Base-by-base conservation (phyloP, 1,140 invertebrate species). In the Drosophila novamexicana region DNA sequence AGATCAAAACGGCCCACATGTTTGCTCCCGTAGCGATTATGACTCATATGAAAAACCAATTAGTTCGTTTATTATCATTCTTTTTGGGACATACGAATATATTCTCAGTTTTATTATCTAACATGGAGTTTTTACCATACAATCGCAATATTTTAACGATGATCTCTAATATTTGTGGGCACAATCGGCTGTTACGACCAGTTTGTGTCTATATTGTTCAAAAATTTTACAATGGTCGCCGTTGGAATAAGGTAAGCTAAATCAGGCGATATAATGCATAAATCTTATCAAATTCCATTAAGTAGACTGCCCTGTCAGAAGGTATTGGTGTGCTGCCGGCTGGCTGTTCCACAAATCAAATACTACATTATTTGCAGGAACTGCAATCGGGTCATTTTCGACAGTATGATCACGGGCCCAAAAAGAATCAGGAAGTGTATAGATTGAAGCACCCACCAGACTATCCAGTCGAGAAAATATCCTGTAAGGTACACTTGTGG, bases 11-110 rank as follows among this genome's bases (percentile, higher is more conserved):
- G 0, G 91, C 92, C 37, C 91, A 95, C 50, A 93, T 94, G 64
- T 91, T 96, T 22, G 95, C 94, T 1, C 95, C 95, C 0, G 93
- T 95, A 1, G 93, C 93, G 5, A 94, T 91, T 52, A 90, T 91
- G 85, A 76, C 62, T 2, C 64, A 91, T 14, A 53, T 91, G 78
- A 62, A 49, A 0, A 93, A 84, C 66, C 74, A 76, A 5, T 57
- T 93, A 9, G 81, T 93, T 0, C 69, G 68, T 16, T 1, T 71
- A 0, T 22, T 94, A 6, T 67, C 89, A 4, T 73, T 67, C 0
- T 71, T 91, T 40, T 45, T 73, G 2, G 67, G 83, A 1, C 47
- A 80, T 4, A 3, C 89, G 0, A 72, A 94, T 92, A 29, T 36
- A 6, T 37, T 93, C 0, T 57, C 92, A 0, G 39, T 75, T 0